Conservation (phyloP, 2,113 vertebrate genomes). For the Parus major region DNA sequence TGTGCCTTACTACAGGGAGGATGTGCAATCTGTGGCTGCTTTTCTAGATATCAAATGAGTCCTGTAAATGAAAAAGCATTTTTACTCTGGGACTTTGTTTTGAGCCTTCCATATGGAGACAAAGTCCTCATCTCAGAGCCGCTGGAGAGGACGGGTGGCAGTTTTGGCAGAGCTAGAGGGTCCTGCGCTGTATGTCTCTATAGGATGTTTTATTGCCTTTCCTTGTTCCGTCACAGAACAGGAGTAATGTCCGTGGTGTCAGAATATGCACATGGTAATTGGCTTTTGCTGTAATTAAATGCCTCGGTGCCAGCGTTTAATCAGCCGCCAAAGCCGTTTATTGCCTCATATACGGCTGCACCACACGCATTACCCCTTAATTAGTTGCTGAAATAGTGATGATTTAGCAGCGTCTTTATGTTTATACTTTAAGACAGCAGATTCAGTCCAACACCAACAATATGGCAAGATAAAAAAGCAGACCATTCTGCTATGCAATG, state of each 20-base stretch:
- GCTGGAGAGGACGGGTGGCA: background rate
- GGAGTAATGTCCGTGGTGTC: background rate
- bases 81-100: background rate
- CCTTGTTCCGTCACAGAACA: background rate
- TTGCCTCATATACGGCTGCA: slow-evolving; percentile 65
- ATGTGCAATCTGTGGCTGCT: background rate
- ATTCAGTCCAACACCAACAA: slow-evolving; percentile 60
- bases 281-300: slow-evolving; percentile 68
- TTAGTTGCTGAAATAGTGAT: slow-evolving; percentile 75
- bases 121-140: background rate
- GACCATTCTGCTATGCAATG: slow-evolving; percentile 9
- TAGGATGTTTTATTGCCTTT: background rate
- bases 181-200: background rate
- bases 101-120: background rate
- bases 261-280: slow-evolving; percentile 31
- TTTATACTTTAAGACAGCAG: slow-evolving; percentile 68
- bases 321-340: slow-evolving; percentile 72
- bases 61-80: background rate
- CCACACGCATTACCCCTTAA: slow-evolving; percentile 69
- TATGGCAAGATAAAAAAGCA: slow-evolving; percentile 61
- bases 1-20: background rate
- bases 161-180: background rate
- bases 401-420: slow-evolving; percentile 70
- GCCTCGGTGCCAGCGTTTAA: slow-evolving; percentile 59
- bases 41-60: background rate